Evolutionary conservation across 2,888 invertebrate genomes (phyloP).

Genomic region (Minunthozetes semirufus): DNA sequence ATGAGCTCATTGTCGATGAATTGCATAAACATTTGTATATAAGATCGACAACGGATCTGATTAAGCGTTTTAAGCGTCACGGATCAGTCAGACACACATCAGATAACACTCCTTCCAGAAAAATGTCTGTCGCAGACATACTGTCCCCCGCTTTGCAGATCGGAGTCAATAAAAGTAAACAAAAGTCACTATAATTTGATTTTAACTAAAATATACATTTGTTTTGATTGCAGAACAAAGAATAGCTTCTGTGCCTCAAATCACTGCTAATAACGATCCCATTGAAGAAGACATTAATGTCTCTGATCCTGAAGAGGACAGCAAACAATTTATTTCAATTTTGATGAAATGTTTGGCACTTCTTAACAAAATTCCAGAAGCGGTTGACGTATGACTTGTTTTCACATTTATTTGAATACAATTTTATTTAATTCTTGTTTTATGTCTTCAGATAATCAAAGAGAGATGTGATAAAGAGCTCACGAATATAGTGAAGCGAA

Average conservation of each 20-base stretch:
- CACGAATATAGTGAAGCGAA: constrained; percentile 67
- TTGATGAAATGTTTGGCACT: constrained; percentile 77
- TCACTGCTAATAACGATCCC: not conserved
- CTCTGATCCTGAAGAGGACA: constrained; percentile 49
- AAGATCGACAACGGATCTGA: constrained; percentile 37
- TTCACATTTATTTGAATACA: not conserved
- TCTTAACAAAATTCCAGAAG: constrained; percentile 73
- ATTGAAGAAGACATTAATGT: constrained; percentile 43
- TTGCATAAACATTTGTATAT: constrained; percentile 65
- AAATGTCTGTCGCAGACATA: constrained; percentile 32
- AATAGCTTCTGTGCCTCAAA: constrained; percentile 11
- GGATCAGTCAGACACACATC: constrained; percentile 22
- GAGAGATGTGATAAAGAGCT: constrained; percentile 74
- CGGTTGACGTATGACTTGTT: constrained; percentile 64
- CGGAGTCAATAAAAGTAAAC: constrained; percentile 3
- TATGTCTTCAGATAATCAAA: constrained; percentile 60
- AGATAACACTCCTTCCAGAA: constrained; percentile 14
- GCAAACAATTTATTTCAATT: constrained; percentile 63
- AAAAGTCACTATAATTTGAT: not conserved
- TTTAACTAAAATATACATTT: not conserved
- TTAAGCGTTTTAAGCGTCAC: constrained; percentile 37
- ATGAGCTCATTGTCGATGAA: constrained; percentile 63
- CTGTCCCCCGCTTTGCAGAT: constrained; percentile 22
- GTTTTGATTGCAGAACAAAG: constrained; percentile 1
- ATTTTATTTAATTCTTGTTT: not conserved